These are phyloP conservation scores for Coenonympha glycerion DNA, from an alignment of 2,888 invertebrate genomes.

Conservation along the genomic window DNA sequence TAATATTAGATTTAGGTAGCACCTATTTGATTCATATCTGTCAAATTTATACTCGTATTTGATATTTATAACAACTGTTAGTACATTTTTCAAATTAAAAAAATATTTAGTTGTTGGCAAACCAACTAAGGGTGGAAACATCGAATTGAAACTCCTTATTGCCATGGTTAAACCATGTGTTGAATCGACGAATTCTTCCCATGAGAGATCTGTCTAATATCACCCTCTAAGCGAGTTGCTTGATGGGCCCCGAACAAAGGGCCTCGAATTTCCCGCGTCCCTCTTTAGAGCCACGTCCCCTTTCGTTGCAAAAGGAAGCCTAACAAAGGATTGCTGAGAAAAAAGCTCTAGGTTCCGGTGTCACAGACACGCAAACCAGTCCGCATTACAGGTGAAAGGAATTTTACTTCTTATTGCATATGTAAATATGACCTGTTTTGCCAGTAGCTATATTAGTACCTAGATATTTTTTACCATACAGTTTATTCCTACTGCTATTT, in stretches of 20 bases:
- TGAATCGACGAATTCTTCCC: no score
- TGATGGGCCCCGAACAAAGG: constrained; percentile 38
- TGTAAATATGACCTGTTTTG: constrained; percentile 21
- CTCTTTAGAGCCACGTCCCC: constrained; percentile 35
- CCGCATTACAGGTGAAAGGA: constrained; percentile 17
- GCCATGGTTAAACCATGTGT: no score
- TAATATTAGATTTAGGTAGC: no score
- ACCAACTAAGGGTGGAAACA: no score
- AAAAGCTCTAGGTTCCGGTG: constrained; percentile 66
- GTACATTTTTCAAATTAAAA: no score
- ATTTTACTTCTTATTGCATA: constrained; percentile 25
- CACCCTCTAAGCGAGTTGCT: background rate
- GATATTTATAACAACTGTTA: no score
- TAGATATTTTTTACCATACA: background rate
- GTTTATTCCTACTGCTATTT: constrained; percentile 8
- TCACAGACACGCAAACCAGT: constrained; percentile 52
- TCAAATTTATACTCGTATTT: no score
- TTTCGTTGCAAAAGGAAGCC: constrained; percentile 42
- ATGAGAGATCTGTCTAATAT: background rate
- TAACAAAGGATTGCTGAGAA: constrained; percentile 59
- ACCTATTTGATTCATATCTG: no score
- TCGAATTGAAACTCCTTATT: no score
- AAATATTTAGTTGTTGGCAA: no score
- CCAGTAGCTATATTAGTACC: background rate
- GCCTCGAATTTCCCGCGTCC: constrained; percentile 22